Evolutionary conservation across 2,113 vertebrate species (phyloP).

Genomic region (Shinisaurus crocodilurus): DNA sequence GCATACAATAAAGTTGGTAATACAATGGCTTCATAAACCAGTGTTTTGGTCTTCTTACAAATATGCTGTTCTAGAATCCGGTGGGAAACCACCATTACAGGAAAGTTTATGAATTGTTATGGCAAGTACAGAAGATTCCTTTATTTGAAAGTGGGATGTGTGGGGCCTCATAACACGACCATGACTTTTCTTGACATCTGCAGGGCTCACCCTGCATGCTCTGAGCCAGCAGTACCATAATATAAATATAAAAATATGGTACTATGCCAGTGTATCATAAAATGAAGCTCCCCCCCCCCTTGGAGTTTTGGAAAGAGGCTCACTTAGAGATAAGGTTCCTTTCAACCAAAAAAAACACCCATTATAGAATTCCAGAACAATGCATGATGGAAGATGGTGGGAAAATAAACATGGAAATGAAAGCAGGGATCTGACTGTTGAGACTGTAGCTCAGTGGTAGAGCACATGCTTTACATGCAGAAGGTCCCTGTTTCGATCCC

Average conservation of each 20-base stretch:
- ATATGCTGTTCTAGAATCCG: background rate
- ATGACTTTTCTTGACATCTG: background rate
- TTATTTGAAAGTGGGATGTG: background rate
- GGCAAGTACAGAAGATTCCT: background rate
- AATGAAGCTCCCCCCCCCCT: too few species aligned
- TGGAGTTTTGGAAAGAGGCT: background rate
- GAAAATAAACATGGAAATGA: background rate
- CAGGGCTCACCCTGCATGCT: background rate
- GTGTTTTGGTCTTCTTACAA: too few species aligned
- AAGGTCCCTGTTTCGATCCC: too few species aligned
- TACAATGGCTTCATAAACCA: too few species aligned
- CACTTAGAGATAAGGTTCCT: background rate
- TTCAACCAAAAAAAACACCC: background rate
- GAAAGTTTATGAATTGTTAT: background rate
- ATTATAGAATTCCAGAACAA: background rate
- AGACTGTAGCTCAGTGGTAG: too few species aligned
- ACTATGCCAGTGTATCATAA: too few species aligned
- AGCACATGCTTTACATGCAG: too few species aligned
- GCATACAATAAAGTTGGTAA: too few species aligned
- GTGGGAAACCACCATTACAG: background rate
- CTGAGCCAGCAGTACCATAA: background rate
- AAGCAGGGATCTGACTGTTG: too few species aligned
- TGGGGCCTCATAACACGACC: too few species aligned
- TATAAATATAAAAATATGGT: background rate
- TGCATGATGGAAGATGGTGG: background rate